Conservation (phyloP, 2,888 invertebrate species). For the Galeruca laticollis region DNA sequence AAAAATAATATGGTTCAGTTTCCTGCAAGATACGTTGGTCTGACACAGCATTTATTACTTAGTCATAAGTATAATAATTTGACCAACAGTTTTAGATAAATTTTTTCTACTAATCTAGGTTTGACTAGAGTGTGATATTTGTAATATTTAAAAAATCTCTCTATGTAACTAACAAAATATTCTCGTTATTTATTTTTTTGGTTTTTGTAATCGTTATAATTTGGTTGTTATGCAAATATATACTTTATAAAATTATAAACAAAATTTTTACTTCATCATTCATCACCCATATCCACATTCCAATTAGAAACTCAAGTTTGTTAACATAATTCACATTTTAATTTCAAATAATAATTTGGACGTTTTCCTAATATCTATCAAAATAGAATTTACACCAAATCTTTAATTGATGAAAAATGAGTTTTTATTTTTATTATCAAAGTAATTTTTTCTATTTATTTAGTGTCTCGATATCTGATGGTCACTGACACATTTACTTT, state of each 20-base stretch:
- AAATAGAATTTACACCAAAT: too few species aligned
- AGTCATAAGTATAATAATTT: slow-evolving; percentile 3
- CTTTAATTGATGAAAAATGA: too few species aligned
- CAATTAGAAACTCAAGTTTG: too few species aligned
- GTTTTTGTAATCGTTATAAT: slow-evolving; percentile 32
- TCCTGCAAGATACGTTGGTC: not conserved
- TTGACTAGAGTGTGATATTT: slow-evolving; percentile 25
- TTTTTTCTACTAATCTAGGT: slow-evolving; percentile 10
- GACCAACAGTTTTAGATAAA: not conserved
- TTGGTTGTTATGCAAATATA: slow-evolving; percentile 30
- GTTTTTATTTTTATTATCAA: too few species aligned
- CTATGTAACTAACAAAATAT: slow-evolving; percentile 19
- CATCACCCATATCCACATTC: too few species aligned
- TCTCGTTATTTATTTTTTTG: slow-evolving; percentile 30
- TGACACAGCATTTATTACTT: slow-evolving; percentile 3
- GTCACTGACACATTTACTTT: too few species aligned
- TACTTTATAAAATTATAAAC: slow-evolving; percentile 1
- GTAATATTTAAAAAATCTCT: slow-evolving; percentile 1
- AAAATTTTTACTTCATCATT: not conserved
- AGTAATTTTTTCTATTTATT: too few species aligned
- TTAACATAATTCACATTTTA: too few species aligned
- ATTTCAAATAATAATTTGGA: too few species aligned
- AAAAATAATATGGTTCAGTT: not conserved
- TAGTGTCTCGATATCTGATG: too few species aligned
- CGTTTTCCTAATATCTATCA: too few species aligned